A percentile compares a stretch with the other conserved stretches of the same genome.
phyloP scores from a whole-genome alignment of 1,140 invertebrate genomes.

The Hyposmocoma kahamanoa region DNA sequence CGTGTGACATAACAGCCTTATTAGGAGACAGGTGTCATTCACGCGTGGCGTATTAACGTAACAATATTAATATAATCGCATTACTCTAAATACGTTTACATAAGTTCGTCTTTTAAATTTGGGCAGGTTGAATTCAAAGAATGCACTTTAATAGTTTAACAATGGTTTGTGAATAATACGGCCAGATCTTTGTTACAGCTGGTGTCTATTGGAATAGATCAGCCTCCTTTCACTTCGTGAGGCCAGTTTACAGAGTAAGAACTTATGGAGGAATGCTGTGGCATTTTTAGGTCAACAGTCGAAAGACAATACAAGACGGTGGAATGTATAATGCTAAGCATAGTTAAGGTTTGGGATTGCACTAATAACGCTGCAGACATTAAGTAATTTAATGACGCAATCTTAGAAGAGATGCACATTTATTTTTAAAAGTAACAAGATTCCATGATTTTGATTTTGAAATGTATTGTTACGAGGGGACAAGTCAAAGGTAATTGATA shows the following conservation, averaged over 20 bases:
- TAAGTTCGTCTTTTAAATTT: slow-evolving; percentile 23
- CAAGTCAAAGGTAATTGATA: no score
- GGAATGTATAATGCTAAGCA: no score
- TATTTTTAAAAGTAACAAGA: no score
- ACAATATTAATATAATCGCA: background rate
- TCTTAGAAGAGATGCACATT: no score
- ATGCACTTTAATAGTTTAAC: slow-evolving; percentile 26
- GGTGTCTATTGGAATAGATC: slow-evolving; percentile 27
- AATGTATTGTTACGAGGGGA: no score
- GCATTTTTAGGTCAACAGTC: slow-evolving; percentile 42
- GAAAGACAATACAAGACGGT: background rate
- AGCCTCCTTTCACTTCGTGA: slow-evolving; percentile 59
- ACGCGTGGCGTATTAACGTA: background rate
- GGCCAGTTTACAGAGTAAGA: slow-evolving; percentile 38
- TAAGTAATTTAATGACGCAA: no score
- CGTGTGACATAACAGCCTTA: background rate
- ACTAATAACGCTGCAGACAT: no score
- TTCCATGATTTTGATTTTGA: no score
- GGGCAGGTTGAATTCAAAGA: slow-evolving; percentile 13
- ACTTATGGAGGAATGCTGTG: slow-evolving; percentile 26
- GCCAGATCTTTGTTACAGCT: slow-evolving; percentile 33
- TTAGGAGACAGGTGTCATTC: background rate
- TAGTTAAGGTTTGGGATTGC: no score
- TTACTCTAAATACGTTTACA: slow-evolving; percentile 24
- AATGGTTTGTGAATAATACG: slow-evolving; percentile 37